A percentile compares a stretch with the other conserved stretches of the same genome.
Evolutionary conservation across 2,888 invertebrate species (phyloP).

Genomic region (Mesorhabditis spiculigera): DNA sequence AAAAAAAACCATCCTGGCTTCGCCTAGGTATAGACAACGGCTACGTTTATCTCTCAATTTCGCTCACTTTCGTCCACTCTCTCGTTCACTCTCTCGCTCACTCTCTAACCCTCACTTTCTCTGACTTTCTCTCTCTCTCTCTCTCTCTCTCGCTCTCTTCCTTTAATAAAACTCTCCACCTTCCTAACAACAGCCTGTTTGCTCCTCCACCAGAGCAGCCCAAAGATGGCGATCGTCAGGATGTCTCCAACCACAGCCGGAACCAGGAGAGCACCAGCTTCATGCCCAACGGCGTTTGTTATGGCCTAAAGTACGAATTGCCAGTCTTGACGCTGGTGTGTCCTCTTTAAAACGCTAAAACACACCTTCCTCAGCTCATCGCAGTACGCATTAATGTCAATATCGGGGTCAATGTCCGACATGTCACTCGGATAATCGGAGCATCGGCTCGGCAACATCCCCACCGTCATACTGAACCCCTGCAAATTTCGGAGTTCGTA

Average conservation of each 20-base stretch:
- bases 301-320: not conserved
- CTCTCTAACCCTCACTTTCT: no score
- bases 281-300: not conserved
- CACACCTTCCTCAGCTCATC: conserved; percentile 1
- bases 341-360: no score
- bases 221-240: not conserved
- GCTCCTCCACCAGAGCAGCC: not conserved
- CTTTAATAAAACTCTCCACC: not conserved
- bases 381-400: not conserved
- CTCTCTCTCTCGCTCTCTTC: no score
- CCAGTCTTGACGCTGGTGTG: not conserved
- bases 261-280: not conserved
- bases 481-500: not conserved
- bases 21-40: no score
- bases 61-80: no score
- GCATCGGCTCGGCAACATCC: conserved; percentile 5
- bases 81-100: no score
- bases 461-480: conserved; percentile 3
- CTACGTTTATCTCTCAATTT: no score
- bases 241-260: not conserved
- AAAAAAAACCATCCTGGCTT: no score
- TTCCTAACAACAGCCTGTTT: not conserved
- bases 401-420: not conserved
- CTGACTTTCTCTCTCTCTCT: no score
- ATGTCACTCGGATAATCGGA: not conserved